Conservation (phyloP, 2,888 invertebrate species). For the Sturmia bella region DNA sequence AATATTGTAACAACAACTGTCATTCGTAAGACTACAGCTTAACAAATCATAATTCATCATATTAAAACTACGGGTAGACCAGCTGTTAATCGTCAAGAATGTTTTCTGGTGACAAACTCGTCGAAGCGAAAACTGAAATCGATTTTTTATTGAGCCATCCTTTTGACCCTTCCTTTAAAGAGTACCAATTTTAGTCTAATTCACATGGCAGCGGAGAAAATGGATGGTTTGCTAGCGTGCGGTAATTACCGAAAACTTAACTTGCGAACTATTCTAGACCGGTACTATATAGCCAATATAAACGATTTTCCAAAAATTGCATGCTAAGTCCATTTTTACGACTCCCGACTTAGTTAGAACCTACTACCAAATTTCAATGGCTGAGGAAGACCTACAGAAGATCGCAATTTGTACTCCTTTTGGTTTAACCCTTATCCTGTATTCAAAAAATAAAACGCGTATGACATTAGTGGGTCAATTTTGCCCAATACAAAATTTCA, state of each 20-base stretch:
- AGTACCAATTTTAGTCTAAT: too few species aligned
- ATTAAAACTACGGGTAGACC: constrained; percentile 44
- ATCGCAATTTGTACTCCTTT: constrained; percentile 33
- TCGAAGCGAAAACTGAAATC: constrained; percentile 23
- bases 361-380: constrained; percentile 66
- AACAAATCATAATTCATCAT: constrained; percentile 18
- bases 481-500: background rate
- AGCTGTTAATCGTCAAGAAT: constrained; percentile 36
- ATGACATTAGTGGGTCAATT: background rate
- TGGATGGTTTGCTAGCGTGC: constrained; percentile 34
- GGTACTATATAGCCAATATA: constrained; percentile 28
- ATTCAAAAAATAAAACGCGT: too few species aligned
- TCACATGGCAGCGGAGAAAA: constrained; percentile 48
- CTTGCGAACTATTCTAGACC: constrained; percentile 17
- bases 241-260: constrained; percentile 40
- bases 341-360: constrained; percentile 59
- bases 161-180: too few species aligned
- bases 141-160: too few species aligned
- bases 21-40: constrained; percentile 2
- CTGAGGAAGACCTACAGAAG: constrained; percentile 54
- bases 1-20: constrained; percentile 40
- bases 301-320: constrained; percentile 64
- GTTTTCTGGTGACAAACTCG: constrained; percentile 48
- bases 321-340: constrained; percentile 64
- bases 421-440: background rate